Evolutionary conservation across 2,888 invertebrate genomes (phyloP), one percentile per base, ranked within the genome.

Genomic region (Leptodirus hochenwartii): DNA sequence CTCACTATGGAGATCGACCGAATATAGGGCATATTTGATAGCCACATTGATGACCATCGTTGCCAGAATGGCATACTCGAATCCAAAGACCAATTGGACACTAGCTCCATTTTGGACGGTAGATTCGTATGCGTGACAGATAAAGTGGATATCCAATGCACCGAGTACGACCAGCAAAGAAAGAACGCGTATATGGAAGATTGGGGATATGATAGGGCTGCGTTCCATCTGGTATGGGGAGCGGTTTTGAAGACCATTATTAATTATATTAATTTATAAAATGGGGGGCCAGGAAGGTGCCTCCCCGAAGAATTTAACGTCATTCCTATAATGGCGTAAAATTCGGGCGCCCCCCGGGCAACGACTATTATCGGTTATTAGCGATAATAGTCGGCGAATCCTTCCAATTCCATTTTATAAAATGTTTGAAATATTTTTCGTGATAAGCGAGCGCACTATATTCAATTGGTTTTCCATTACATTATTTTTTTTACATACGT

Each of bases 71-170:
- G 95, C 95, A 60, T 98, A 99, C 62, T 98, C 96, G 61, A 98
- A 98, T 29, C 98, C 98, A 64, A 98, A 98, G 4, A 98, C 96
- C 35, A 99, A 64, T 57, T 99, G 98, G 2, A 95, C 95, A 1
- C 91, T 90, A 4, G 96, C 90, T 23, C 98, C 98, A 51, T 87
- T 87, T 2, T 76, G 66, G 15, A 91, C 61, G 3, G 95, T 95
- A 35, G 85, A 84, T 49, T 81, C 77, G 54, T 93, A 98, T 2
- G 90, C 96, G 55, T 90, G 84, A 47, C 78, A 74, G 4, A 98
- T 80, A 59, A 96, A 87, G 47, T 78, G 73, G 37, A 81, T 63
- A 56, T 98, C 96, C 30, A 87, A 60, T 10, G 74, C 62, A 12
- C 81, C 81, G 38, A 99, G 58, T 36, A 93, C 61, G 38, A 72